Percentiles rank a stretch among this genome's conserved stretches.
Evolutionary conservation across 2,797 vertebrate species (phyloP).

Genomic region (Protonibea diacanthus): DNA sequence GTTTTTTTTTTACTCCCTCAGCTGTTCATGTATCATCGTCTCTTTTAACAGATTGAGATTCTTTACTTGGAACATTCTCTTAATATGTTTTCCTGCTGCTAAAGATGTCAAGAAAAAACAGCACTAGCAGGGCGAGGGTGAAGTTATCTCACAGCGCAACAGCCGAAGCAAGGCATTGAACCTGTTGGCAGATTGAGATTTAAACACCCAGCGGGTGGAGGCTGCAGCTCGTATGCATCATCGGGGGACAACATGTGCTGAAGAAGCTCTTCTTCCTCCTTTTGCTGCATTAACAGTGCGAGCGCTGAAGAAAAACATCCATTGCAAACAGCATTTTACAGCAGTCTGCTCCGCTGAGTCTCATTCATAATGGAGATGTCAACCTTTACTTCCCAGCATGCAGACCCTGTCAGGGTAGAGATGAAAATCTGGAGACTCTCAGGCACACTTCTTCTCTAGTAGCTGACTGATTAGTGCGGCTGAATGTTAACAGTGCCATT

Average conservation of each 20-base stretch:
- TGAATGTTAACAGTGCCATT: conserved; percentile 15
- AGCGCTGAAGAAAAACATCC: conserved; percentile 25
- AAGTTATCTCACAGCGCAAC: background rate
- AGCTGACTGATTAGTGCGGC: conserved; percentile 20
- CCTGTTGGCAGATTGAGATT: conserved; percentile 11
- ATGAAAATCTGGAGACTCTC: conserved; percentile 1
- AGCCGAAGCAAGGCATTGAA: background rate
- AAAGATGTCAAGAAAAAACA: background rate
- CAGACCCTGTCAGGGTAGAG: background rate
- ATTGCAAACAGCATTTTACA: conserved; percentile 50
- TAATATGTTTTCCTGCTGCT: conserved; percentile 5
- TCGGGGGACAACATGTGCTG: background rate
- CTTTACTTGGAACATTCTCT: conserved; percentile 1
- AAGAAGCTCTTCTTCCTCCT: conserved; percentile 7
- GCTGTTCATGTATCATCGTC: conserved; percentile 4
- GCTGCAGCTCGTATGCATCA: conserved; percentile 1
- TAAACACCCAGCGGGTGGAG: background rate
- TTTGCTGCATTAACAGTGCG: conserved; percentile 15
- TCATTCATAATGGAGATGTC: conserved; percentile 72
- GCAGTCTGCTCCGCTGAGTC: conserved; percentile 23
- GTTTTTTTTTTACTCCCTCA: background rate
- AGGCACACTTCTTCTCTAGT: conserved; percentile 5
- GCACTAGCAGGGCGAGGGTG: too few species aligned
- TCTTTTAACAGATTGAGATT: conserved; percentile 13
- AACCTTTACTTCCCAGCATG: conserved; percentile 65